Evolutionary conservation across 2,113 vertebrate genomes (phyloP).

Genomic region (Pangasianodon hypophthalmus): DNA sequence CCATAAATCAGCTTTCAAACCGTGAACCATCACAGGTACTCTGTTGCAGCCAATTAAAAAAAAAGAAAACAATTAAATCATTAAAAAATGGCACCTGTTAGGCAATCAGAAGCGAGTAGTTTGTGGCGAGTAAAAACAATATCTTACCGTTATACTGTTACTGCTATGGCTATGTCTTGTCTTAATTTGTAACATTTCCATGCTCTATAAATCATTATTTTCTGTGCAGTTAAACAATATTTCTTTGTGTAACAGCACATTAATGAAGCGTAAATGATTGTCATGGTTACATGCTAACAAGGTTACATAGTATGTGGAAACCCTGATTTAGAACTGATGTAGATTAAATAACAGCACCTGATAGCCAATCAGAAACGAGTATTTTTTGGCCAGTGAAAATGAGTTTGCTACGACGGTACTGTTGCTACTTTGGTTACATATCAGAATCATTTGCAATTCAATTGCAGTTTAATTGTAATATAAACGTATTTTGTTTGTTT

Average conservation of each 20-base stretch:
- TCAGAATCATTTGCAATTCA: neutral
- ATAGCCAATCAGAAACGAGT: neutral
- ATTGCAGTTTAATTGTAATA: neutral
- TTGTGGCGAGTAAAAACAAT: neutral
- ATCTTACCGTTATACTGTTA: neutral
- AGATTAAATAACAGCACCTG: neutral
- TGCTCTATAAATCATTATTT: neutral
- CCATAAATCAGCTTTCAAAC: neutral
- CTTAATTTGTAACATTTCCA: neutral
- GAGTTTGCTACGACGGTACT: neutral
- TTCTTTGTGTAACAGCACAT: neutral
- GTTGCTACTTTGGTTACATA: neutral
- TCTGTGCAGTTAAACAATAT: neutral
- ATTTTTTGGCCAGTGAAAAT: neutral
- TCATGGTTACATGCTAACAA: neutral
- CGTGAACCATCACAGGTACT: neutral
- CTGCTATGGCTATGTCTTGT: neutral
- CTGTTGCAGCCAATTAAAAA: neutral
- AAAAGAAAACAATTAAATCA: neutral
- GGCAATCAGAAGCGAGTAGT: neutral
- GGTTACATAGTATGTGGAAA: no score
- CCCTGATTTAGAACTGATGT: no score
- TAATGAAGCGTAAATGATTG: neutral
- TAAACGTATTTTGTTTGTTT: neutral
- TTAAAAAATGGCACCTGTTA: neutral